These are phyloP conservation scores for Pristionchus maxplancki DNA, from an alignment of 2,888 invertebrate genomes.

Conservation along the genomic window DNA sequence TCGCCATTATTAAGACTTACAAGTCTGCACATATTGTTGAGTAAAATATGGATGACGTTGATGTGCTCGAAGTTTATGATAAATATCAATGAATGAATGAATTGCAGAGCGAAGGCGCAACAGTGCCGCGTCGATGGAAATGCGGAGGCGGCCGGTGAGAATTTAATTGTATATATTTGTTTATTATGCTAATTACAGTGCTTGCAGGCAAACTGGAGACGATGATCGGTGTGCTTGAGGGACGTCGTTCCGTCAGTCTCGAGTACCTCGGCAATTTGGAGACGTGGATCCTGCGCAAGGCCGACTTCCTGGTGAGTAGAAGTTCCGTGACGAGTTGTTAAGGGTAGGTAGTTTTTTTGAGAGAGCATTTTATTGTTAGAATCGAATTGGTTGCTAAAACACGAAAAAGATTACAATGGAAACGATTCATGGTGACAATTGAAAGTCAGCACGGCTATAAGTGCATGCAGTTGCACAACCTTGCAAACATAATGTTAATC, in stretches of 20 bases:
- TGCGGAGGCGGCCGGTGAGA: conserved; percentile 28
- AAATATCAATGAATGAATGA: neutral
- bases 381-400: neutral
- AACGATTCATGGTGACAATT: neutral
- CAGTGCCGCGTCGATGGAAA: conserved; percentile 49
- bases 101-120: conserved; percentile 58
- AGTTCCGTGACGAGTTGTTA: neutral
- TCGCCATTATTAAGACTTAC: too few relatives aligned
- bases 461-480: too few relatives aligned
- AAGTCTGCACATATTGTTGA: too few relatives aligned
- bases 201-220: conserved; percentile 51
- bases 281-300: conserved; percentile 67
- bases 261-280: conserved; percentile 68
- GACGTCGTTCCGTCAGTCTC: conserved; percentile 62
- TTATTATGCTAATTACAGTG: neutral
- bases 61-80: neutral
- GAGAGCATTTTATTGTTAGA: neutral
- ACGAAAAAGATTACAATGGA: neutral
- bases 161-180: neutral
- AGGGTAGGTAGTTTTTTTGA: neutral
- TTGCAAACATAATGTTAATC: too few relatives aligned
- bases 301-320: conserved; percentile 61
- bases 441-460: neutral
- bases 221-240: conserved; percentile 69
- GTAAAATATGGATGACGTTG: too few relatives aligned